Percentiles rank a stretch among this genome's conserved stretches.
Conservation (phyloP, 1,140 invertebrate species). For the Aleiodes sp. region DNA sequence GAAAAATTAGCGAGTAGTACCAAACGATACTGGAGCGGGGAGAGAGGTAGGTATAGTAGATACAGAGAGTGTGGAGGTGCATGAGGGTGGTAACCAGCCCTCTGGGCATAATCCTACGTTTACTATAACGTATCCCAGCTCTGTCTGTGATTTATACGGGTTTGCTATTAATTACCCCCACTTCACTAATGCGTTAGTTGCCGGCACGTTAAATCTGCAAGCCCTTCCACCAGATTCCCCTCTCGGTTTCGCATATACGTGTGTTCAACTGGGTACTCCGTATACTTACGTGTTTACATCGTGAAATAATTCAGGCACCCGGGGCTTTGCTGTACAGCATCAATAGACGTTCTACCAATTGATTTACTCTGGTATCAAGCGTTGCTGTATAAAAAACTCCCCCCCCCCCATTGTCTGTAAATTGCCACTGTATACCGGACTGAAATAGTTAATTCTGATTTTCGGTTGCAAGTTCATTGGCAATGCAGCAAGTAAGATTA, state of each 20-base stretch:
- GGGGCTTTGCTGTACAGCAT: slow-evolving; percentile 19
- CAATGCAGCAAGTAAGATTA: background rate
- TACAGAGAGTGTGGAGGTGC: background rate
- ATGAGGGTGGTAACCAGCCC: slow-evolving; percentile 56
- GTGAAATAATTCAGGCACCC: slow-evolving; percentile 50
- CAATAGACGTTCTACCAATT: slow-evolving; percentile 6
- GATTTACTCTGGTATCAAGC: background rate
- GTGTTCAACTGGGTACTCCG: slow-evolving; percentile 38
- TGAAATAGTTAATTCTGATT: too few species aligned
- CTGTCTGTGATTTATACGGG: slow-evolving; percentile 66
- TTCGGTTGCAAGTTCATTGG: background rate
- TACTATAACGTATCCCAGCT: slow-evolving; percentile 36
- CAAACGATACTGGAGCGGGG: background rate
- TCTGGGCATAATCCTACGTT: slow-evolving; percentile 56
- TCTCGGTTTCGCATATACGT: slow-evolving; percentile 36
- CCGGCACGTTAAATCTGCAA: slow-evolving; percentile 24
- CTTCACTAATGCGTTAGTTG: slow-evolving; percentile 22
- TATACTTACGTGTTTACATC: slow-evolving; percentile 51
- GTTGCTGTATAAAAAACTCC: too few species aligned
- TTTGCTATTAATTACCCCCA: slow-evolving; percentile 65
- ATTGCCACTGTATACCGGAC: too few species aligned
- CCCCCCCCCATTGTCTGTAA: too few species aligned
- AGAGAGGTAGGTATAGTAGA: background rate
- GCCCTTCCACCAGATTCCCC: background rate
- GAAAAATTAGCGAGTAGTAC: slow-evolving; percentile 63